Base-by-base conservation (phyloP, 1,140 invertebrate species). In the Dendrolimus punctatus region DNA sequence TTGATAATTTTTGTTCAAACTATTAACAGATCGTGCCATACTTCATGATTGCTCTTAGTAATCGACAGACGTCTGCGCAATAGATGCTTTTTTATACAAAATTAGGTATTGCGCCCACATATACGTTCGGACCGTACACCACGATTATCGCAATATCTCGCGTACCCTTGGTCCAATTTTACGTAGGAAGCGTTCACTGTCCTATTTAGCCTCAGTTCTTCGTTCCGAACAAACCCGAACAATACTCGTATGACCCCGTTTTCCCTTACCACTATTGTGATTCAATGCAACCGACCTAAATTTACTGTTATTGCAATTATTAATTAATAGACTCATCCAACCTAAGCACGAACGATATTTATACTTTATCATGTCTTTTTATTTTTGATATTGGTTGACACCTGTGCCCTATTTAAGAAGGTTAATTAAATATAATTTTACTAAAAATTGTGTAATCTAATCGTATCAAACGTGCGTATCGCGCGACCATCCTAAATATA, bases 401-500 rank as follows among this genome's bases (percentile, higher is more conserved):
- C 23, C 23, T 23, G 3, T 23, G 23, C 3, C 1, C 23, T 23
- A 23, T 23, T n/a, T 23, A 23, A 23, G 3, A 23, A 23, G 23
- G 3, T 23, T 23, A 23, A 23, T 23, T 23, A 23, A 23, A 23
- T 23, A 23, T 23, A 23, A 23, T 2, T 23, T 23, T 23, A 23
- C 23, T 23, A 23, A 23, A 23, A 23, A 23, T 23, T 23, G 23
- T 23, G 6, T 10, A 10, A 6, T 41, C 50, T 40, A 50, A 52
- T 51, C 49, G 44, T 53, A 55, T 49, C 39, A 42, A 52, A 46
- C 51, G 51, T 61, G 55, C 59, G 54, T 66, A 58, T 62, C 62
- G 62, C 67, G 62, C 54, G 69, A 69, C 53, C 46, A 46, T 49
- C 64, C 82, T 82, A 85, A 83, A 82, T 85, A 76, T 82, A 83